Evolutionary conservation across 2,888 invertebrate species (phyloP).

Genomic region (Chesias legatella): DNA sequence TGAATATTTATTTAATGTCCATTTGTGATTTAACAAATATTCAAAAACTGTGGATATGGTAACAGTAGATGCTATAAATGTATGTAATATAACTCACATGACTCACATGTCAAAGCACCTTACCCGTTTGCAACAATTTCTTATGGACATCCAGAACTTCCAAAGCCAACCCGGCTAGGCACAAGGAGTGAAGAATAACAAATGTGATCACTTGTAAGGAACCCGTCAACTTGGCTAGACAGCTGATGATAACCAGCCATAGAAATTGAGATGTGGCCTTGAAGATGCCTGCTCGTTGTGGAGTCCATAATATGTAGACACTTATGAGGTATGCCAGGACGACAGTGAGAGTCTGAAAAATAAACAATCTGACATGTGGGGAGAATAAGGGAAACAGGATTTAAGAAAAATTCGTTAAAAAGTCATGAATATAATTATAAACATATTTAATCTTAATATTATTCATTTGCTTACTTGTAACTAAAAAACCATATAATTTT

Average conservation of each 20-base stretch:
- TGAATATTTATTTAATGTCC: no score
- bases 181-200: slow-evolving; percentile 83
- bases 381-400: no score
- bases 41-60: no score
- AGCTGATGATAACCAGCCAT: slow-evolving; percentile 89
- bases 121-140: slow-evolving; percentile 70
- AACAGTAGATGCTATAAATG: no score
- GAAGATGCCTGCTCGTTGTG: slow-evolving; percentile 83
- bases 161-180: slow-evolving; percentile 82
- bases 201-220: slow-evolving; percentile 89
- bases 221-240: slow-evolving; percentile 87
- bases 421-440: no score
- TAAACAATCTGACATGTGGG: slow-evolving; percentile 4
- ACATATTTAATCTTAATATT: no score
- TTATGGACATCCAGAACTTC: slow-evolving; percentile 81
- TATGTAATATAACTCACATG: no score
- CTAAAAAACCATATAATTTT: no score
- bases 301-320: slow-evolving; percentile 88
- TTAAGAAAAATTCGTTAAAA: no score
- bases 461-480: no score
- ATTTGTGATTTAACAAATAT: no score
- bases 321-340: slow-evolving; percentile 85
- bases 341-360: slow-evolving; percentile 83
- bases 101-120: neutral
- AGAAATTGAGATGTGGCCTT: slow-evolving; percentile 84